These are phyloP conservation scores for Turdus rufiventris DNA, from an alignment of 2,113 vertebrate genomes.

Conservation along the genomic window DNA sequence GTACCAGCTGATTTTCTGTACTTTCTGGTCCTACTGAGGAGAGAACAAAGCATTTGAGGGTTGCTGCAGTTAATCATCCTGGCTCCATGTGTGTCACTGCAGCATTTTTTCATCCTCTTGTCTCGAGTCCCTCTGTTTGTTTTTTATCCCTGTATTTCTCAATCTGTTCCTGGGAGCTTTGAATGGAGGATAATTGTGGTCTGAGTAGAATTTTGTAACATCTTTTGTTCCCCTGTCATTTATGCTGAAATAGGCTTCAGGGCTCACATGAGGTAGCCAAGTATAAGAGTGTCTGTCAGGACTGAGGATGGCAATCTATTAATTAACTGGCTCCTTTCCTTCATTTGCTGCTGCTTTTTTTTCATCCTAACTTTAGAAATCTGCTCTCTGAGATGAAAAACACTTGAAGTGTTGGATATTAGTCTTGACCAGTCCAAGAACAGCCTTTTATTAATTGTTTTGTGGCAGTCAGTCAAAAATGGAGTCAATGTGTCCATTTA, in stretches of 20 bases:
- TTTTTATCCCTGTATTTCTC: constrained; percentile 20
- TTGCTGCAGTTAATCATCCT: neutral
- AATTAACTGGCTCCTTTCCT: neutral
- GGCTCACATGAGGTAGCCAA: neutral
- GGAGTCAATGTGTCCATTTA: neutral
- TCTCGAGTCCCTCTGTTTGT: neutral
- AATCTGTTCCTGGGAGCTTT: neutral
- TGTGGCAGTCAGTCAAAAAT: neutral
- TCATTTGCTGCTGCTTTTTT: neutral
- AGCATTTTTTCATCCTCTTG: neutral
- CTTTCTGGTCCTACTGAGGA: neutral
- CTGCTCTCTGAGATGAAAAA: neutral
- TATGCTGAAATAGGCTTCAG: neutral
- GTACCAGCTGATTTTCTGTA: neutral
- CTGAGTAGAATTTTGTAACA: constrained; percentile 25
- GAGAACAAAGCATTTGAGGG: neutral
- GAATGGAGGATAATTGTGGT: constrained; percentile 2
- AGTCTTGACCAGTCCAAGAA: neutral
- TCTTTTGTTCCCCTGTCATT: constrained; percentile 29
- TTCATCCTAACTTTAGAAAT: neutral
- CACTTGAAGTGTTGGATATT: neutral
- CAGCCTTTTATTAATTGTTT: neutral
- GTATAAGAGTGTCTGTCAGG: neutral
- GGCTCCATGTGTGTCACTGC: neutral
- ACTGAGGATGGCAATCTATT: neutral